phyloP scores from a whole-genome alignment of 2,113 vertebrate genomes.

The Desmodus rotundus region DNA sequence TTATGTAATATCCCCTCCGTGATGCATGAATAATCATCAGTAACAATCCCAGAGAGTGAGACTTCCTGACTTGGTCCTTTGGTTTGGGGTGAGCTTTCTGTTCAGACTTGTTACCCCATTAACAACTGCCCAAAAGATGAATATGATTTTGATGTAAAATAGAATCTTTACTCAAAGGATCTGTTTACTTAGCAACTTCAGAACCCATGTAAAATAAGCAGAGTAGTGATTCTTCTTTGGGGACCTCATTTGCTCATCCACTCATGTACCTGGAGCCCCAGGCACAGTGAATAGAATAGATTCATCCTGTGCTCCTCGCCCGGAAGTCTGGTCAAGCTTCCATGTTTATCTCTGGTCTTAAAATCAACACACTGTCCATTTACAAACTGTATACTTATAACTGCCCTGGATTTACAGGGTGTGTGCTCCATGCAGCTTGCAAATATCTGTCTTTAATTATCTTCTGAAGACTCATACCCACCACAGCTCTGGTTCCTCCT shows the following conservation, averaged over 20 bases:
- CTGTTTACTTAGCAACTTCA: not conserved
- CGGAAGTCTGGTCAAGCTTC: not conserved
- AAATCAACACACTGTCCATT: not conserved
- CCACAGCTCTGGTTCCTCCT: not conserved
- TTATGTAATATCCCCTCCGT: not conserved
- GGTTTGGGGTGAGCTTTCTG: not conserved
- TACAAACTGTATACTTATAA: not conserved
- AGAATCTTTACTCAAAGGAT: not conserved
- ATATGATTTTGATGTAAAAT: not conserved
- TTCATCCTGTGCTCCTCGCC: not conserved
- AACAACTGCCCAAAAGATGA: not conserved
- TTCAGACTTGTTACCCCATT: not conserved
- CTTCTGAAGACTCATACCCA: slow-evolving; percentile 17
- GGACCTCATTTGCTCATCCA: not conserved
- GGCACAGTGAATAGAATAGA: not conserved
- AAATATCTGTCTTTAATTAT: slow-evolving; percentile 36
- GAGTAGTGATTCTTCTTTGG: not conserved
- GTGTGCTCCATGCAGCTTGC: not conserved
- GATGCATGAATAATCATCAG: not conserved
- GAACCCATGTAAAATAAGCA: not conserved
- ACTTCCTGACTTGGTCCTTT: not conserved
- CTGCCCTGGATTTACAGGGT: not conserved
- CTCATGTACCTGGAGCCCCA: not conserved
- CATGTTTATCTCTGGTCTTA: not conserved
- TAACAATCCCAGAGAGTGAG: not conserved